Conservation (phyloP, 92 coral and sea anemone genomes). For the Palythoa heliodiscus region DNA sequence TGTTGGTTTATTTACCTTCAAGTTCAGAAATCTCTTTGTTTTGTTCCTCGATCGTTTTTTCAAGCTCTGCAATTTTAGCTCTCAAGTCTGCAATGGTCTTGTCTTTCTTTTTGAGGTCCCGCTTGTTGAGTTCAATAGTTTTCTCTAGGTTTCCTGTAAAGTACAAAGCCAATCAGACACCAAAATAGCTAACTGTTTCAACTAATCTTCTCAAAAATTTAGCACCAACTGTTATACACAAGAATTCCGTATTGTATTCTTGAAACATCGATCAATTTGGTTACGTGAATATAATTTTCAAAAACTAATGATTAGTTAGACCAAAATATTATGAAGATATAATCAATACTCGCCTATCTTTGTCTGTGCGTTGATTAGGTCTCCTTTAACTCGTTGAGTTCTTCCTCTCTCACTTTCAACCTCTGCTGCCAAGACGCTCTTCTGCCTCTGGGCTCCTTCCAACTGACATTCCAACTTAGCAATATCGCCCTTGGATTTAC, state of each 20-base stretch:
- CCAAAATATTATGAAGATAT: background rate
- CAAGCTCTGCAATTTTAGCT: conserved; percentile 62
- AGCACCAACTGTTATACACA: too few species aligned
- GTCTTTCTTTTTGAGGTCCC: conserved; percentile 68
- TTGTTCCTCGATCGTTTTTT: conserved; percentile 51
- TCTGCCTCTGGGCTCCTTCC: conserved; percentile 56
- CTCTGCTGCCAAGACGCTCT: conserved; percentile 62
- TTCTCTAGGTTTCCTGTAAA: conserved; percentile 57
- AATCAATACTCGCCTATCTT: conserved; percentile 31
- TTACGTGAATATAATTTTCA: too few species aligned
- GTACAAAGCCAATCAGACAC: background rate
- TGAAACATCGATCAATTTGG: too few species aligned
- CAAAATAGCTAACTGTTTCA: background rate
- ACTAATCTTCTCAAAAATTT: too few species aligned
- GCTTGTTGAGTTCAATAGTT: conserved; percentile 59
- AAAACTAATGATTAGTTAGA: too few species aligned
- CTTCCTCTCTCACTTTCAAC: conserved; percentile 75
- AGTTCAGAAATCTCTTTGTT: conserved; percentile 52
- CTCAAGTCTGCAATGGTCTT: conserved; percentile 69
- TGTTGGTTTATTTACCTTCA: background rate
- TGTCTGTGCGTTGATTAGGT: conserved; percentile 55
- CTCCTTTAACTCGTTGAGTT: conserved; percentile 58
- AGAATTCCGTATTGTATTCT: too few species aligned
- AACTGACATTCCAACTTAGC: conserved; percentile 63
- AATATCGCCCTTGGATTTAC: conserved; percentile 55